Percentiles rank a stretch among this genome's conserved stretches.
Evolutionary conservation across 2,888 invertebrate genomes (phyloP).

Genomic region (Gortyna flavago): DNA sequence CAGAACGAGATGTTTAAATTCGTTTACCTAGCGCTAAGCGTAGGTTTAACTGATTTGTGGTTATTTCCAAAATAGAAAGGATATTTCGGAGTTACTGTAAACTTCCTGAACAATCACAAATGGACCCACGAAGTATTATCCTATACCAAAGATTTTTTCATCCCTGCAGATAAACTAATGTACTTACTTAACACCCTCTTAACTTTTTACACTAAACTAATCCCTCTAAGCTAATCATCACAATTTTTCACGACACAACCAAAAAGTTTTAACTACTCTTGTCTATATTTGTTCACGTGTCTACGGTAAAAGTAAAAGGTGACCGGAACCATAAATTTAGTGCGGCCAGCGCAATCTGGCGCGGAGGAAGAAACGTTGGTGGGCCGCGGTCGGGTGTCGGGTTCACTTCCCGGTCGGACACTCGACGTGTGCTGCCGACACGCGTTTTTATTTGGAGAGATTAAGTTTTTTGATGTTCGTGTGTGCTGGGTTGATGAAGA

Average conservation of each 20-base stretch:
- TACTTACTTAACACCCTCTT: conserved; percentile 6
- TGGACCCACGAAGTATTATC: too few species aligned
- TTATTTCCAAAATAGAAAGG: not conserved
- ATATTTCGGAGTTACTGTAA: not conserved
- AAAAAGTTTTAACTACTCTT: conserved; percentile 41
- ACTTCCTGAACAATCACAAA: not conserved
- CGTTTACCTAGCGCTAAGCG: not conserved
- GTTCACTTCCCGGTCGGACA: conserved; percentile 81
- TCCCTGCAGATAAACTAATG: not conserved
- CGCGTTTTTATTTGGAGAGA: conserved; percentile 66
- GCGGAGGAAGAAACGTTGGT: conserved; percentile 80
- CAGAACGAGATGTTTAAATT: not conserved
- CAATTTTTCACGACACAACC: conserved; percentile 13
- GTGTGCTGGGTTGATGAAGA: conserved; percentile 35
- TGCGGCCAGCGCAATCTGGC: conserved; percentile 79
- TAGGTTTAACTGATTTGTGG: not conserved
- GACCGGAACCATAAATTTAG: conserved; percentile 86
- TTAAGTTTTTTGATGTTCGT: conserved; percentile 64
- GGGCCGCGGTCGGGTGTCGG: conserved; percentile 84
- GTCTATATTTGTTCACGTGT: conserved; percentile 82
- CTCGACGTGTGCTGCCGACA: conserved; percentile 73
- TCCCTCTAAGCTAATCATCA: conserved; percentile 21
- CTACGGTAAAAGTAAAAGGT: conserved; percentile 72
- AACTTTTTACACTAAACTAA: conserved; percentile 8
- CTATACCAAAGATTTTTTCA: not conserved